phyloP scores from a whole-genome alignment of 2,797 vertebrate species.

The Arnoldichthys spilopterus region DNA sequence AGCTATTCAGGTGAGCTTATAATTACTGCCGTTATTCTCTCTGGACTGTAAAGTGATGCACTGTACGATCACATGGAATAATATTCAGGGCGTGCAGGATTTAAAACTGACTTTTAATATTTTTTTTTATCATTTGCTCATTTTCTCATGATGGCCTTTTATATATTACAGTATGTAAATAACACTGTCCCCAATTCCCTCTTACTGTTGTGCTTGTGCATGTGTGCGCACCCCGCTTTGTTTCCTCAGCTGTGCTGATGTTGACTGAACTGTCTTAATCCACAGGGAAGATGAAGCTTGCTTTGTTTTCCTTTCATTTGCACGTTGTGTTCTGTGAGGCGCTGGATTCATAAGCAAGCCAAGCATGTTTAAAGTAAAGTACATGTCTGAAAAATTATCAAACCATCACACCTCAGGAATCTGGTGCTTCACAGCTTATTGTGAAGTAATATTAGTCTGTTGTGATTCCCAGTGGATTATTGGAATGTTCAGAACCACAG shows the following conservation, averaged over 20 bases:
- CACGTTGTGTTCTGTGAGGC: conserved; percentile 7
- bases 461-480: not conserved
- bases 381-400: too few relatives aligned
- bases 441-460: not conserved
- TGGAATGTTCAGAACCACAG: conserved; percentile 3
- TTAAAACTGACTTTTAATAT: not conserved
- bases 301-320: conserved; percentile 10
- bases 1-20: not conserved
- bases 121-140: not conserved
- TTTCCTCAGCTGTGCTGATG: conserved; percentile 75
- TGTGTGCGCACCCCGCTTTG: conserved; percentile 56
- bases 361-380: not conserved
- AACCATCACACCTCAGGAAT: not conserved
- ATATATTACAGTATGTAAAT: not conserved
- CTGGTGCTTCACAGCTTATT: not conserved
- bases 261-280: conserved; percentile 68
- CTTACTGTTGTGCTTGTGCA: not conserved
- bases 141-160: not conserved
- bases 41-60: not conserved
- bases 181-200: not conserved
- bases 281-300: not conserved
- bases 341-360: not conserved
- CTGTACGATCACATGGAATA: not conserved
- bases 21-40: conserved; percentile 2
- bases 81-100: not conserved